Base-by-base conservation (phyloP, 2,888 invertebrate genomes). In the Synanthedon vespiformis region DNA sequence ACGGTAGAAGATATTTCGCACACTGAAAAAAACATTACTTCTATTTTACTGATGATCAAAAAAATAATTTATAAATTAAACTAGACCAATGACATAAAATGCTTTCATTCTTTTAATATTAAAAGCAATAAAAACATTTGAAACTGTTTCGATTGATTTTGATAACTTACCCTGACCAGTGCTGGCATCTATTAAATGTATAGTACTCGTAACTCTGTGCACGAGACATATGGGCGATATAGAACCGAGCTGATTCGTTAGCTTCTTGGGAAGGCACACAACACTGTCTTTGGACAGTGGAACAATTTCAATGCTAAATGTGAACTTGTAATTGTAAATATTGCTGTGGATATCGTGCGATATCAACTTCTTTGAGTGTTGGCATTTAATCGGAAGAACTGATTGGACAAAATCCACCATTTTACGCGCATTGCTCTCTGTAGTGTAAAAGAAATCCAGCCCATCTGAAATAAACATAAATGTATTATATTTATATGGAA, bases 291-390 rank as follows among this genome's bases (percentile, higher is more conserved):
- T 98, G 14, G 98, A 98, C 53, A 99, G 79, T 0, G 99, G 99
- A 1, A 96, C 97, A 65, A 99, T 95, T 78, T 99, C 98, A 58
- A 99, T 93, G 57, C 95, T 94, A 80, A 90, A 95, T 5, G 97
- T 95, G 72, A 94, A 95, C 80, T 99, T 99, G 82, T 98, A 99
- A 78, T 98, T 98, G 81, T 95, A 98, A 12, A 93, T 90, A 72
- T 99, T 99, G 76, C 95, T 98, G 80, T 97, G 97, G 54, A 96
- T 94, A 79, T 99, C 99, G 69, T 99, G 99, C 0, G 99, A 98
- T 64, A 99, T 94, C 47, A 99, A 88, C 68, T 97, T 97, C 78
- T 99, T 98, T 0, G 98, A 97, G 68, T 95, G 94, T 61, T 94
- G 92, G 68, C 92, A 92, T 69, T 94, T 93, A 65, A 95, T 93